Evolutionary conservation across 2,797 vertebrate species (phyloP).

Genomic region (Sebastes nivosus): DNA sequence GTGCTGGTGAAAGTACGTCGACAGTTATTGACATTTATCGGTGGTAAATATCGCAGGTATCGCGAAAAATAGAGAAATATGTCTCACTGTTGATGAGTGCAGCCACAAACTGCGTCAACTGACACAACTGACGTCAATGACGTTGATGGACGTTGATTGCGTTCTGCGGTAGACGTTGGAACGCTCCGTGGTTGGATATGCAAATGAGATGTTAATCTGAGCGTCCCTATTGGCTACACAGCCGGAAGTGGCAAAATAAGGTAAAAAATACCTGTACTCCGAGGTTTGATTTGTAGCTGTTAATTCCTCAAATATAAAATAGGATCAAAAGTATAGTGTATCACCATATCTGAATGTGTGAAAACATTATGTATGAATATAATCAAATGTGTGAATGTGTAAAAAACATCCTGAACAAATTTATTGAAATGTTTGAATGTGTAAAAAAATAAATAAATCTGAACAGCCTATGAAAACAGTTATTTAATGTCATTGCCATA

Average conservation of each 20-base stretch:
- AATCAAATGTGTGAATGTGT: no score
- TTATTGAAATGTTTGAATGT: no score
- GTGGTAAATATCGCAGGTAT: background rate
- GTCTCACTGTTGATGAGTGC: background rate
- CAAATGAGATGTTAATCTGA: background rate
- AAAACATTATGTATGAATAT: no score
- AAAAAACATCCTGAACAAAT: no score
- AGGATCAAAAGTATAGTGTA: no score
- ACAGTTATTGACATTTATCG: background rate
- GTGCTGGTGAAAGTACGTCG: no score
- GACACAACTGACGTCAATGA: background rate
- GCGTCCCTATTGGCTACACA: background rate
- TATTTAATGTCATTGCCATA: no score
- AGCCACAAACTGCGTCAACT: background rate
- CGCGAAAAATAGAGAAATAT: background rate
- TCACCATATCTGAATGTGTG: no score
- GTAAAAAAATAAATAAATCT: no score
- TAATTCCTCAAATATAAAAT: no score
- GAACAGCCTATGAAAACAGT: no score
- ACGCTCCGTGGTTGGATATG: background rate
- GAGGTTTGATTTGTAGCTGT: background rate
- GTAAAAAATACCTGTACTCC: background rate
- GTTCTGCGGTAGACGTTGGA: background rate
- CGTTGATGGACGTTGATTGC: background rate
- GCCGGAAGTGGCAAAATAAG: background rate